A percentile compares a stretch with the other conserved stretches of the same genome.
phyloP scores from a whole-genome alignment of 1,140 invertebrate genomes.

The Steinernema feltiae region DNA sequence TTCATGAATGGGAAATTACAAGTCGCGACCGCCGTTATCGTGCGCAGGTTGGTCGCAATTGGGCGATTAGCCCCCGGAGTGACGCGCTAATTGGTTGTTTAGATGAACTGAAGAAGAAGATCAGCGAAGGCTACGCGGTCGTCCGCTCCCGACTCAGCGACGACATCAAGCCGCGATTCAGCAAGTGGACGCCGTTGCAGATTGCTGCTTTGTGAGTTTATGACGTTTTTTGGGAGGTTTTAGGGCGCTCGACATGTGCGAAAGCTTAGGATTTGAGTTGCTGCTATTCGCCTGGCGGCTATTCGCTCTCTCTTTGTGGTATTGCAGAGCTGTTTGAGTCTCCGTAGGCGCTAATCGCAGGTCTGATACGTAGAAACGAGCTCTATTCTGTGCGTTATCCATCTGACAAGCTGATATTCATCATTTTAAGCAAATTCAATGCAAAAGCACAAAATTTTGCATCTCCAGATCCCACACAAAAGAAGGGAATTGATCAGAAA shows the following conservation, averaged over 20 bases:
- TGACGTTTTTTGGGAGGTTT: slow-evolving; percentile 5
- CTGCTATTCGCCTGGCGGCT: too few species aligned
- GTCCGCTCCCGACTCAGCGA: slow-evolving; percentile 59
- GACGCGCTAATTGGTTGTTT: slow-evolving; percentile 33
- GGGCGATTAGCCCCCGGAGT: not conserved
- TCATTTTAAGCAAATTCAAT: too few species aligned
- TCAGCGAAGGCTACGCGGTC: slow-evolving; percentile 59
- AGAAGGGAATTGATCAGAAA: too few species aligned
- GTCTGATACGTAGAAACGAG: too few species aligned
- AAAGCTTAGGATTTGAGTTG: too few species aligned
- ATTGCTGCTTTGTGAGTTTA: slow-evolving; percentile 56
- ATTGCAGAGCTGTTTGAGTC: too few species aligned
- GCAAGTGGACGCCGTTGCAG: slow-evolving; percentile 58
- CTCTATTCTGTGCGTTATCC: too few species aligned
- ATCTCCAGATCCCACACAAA: too few species aligned
- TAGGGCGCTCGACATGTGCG: slow-evolving; percentile 39
- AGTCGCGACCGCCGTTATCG: slow-evolving; percentile 58
- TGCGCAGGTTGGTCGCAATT: slow-evolving; percentile 53
- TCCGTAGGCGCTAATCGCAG: too few species aligned
- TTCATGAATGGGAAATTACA: slow-evolving; percentile 59
- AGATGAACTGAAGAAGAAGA: slow-evolving; percentile 61
- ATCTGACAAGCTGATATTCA: too few species aligned
- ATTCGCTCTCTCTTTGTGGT: too few species aligned
- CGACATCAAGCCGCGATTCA: slow-evolving; percentile 55
- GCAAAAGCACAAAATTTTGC: too few species aligned